These are phyloP conservation scores for Pogoniulus pusillus DNA, from an alignment of 2,797 vertebrate species.

Conservation along the genomic window DNA sequence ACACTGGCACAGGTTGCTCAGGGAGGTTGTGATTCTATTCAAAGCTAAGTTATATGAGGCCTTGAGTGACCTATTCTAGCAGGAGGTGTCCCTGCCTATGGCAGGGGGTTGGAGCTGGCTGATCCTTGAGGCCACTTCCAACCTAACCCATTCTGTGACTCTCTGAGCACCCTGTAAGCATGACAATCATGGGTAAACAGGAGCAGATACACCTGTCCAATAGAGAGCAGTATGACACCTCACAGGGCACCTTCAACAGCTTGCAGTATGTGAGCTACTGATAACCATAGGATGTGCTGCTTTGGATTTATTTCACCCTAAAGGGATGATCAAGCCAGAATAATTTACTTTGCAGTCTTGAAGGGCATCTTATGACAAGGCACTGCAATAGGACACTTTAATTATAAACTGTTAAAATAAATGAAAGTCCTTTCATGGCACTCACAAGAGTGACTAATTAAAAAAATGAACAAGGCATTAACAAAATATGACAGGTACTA, in stretches of 20 bases:
- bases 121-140: no score
- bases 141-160: no score
- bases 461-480: not conserved
- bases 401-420: not conserved
- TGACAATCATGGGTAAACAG: not conserved
- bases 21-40: no score
- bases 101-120: no score
- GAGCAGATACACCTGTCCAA: not conserved
- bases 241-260: not conserved
- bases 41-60: no score
- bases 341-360: not conserved
- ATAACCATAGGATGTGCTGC: not conserved
- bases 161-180: not conserved
- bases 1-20: no score
- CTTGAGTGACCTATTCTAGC: no score
- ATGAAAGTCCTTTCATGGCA: not conserved
- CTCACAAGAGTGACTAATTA: not conserved
- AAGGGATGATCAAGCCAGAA: not conserved
- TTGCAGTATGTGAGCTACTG: not conserved
- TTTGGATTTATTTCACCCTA: not conserved
- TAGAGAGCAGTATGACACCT: not conserved
- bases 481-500: not conserved
- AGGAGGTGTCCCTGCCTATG: no score
- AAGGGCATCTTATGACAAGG: not conserved
- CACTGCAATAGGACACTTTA: not conserved